Evolutionary conservation across 92 coral and sea anemone species (phyloP).

Genomic region (Phenganax subtilis): DNA sequence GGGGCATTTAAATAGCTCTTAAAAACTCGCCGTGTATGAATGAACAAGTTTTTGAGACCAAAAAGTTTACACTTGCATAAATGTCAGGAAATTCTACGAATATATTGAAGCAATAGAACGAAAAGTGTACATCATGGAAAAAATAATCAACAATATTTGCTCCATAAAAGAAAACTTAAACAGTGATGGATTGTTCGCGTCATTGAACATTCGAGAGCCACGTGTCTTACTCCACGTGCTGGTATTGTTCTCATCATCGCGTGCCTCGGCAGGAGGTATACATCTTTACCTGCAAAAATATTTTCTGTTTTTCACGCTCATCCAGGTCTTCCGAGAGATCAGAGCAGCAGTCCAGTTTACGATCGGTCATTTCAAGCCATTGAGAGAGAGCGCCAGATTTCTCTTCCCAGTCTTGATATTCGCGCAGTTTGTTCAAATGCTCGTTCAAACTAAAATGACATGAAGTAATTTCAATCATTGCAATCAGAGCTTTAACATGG

Average conservation of each 20-base stretch:
- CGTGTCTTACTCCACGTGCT: conserved; percentile 34
- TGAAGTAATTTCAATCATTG: neutral
- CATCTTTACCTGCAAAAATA: conserved; percentile 28
- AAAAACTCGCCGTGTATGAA: neutral
- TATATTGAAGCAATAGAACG: neutral
- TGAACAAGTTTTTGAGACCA: neutral
- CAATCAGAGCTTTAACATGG: neutral
- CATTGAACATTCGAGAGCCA: conserved; percentile 23
- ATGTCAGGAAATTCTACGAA: neutral
- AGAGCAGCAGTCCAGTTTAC: conserved; percentile 33
- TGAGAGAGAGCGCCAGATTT: conserved; percentile 22
- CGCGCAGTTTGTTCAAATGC: conserved; percentile 37
- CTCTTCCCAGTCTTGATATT: conserved; percentile 38
- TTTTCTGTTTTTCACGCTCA: conserved; percentile 18
- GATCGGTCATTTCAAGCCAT: conserved; percentile 35
- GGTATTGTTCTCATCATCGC: neutral
- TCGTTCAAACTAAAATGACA: conserved; percentile 29
- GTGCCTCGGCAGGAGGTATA: neutral
- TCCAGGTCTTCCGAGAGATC: conserved; percentile 31
- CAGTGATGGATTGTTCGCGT: conserved; percentile 8
- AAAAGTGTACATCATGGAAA: neutral
- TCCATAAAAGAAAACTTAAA: neutral
- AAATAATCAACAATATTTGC: neutral
- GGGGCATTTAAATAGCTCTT: neutral
- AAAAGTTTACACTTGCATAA: neutral